Evolutionary conservation across 1,140 invertebrate species (phyloP), one percentile per base, ranked within the genome.

Genomic region (Daktulosphaira vitifoliae): DNA sequence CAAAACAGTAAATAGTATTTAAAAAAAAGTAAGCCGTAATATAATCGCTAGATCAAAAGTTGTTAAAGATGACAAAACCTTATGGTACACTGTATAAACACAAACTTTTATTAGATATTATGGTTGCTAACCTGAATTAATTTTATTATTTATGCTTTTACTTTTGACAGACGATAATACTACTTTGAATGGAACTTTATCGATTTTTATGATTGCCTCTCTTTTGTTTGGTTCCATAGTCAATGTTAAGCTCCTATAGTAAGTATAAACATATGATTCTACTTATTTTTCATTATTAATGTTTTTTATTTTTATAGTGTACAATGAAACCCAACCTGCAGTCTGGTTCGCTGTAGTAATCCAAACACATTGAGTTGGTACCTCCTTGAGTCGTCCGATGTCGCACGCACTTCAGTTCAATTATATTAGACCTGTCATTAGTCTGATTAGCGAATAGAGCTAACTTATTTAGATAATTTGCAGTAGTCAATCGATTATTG

Each of bases 281-380:
- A n/a, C n/a, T n/a, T n/a, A n/a, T n/a, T n/a, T n/a, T n/a, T n/a
- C n/a, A n/a, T n/a, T n/a, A n/a, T n/a, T n/a, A n/a, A n/a, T n/a
- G n/a, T n/a, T n/a, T n/a, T n/a, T n/a, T n/a, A n/a, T n/a, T n/a
- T n/a, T 50, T 50, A 50, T 25, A 11, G 29, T 29, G 16, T 1
- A 2, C 15, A 16, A 42, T 5, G 7, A n/a, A n/a, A 13, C 5
- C 50, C 52, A 25, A 68, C 68, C 65, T 49, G 15, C 53, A 67
- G 22, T 66, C 67, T 1, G 68, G 68, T 25, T 69, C 68, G 26
- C 68, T 69, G 56, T 69, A 65, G 51, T 66, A 68, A 18, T 69
- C 68, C 22, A 33, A n/a, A 9, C 54, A 26, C 8, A 29, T 20
- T 5, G 20, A 64, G 11, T 64, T 42, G 1, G 26, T 20, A 9